A percentile compares a stretch with the other conserved stretches of the same genome.
These are phyloP conservation scores for Paedocypris sp. DNA, from an alignment of 2,113 vertebrate genomes.

Conservation along the genomic window DNA sequence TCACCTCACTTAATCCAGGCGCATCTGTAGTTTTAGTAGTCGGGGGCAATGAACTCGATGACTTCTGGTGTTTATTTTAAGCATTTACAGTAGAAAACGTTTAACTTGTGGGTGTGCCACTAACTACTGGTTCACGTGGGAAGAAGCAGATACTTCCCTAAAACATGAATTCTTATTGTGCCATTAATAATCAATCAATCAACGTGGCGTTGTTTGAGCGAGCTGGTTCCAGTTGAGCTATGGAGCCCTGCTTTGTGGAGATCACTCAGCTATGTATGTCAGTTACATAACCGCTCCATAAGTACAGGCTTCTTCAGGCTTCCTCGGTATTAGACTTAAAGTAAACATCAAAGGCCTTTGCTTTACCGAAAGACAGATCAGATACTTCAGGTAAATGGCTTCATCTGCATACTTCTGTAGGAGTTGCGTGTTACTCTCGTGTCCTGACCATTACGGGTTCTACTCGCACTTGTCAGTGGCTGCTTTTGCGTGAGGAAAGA, in stretches of 20 bases:
- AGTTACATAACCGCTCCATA: slow-evolving; percentile 7
- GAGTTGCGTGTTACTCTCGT: background rate
- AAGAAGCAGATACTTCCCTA: slow-evolving; percentile 22
- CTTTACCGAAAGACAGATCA: background rate
- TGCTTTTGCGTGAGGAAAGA: background rate
- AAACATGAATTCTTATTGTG: background rate
- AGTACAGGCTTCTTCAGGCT: background rate
- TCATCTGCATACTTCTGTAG: background rate
- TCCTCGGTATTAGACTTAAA: background rate
- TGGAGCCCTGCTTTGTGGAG: background rate
- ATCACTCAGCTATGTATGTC: background rate
- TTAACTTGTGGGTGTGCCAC: slow-evolving; percentile 24
- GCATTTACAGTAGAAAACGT: slow-evolving; percentile 22
- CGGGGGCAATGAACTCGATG: no score
- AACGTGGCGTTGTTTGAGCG: background rate
- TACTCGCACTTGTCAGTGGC: background rate
- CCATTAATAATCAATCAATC: background rate
- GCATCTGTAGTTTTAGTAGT: no score
- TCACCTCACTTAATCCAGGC: no score
- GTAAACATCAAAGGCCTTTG: background rate
- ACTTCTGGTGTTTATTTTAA: slow-evolving; percentile 37
- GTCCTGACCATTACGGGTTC: background rate
- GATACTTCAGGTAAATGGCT: no score
- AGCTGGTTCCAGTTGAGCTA: background rate
- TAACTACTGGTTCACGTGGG: background rate